A percentile compares a stretch with the other conserved stretches of the same genome.
phyloP scores from a whole-genome alignment of 2,888 invertebrate species.

The Xestia c-nigrum region DNA sequence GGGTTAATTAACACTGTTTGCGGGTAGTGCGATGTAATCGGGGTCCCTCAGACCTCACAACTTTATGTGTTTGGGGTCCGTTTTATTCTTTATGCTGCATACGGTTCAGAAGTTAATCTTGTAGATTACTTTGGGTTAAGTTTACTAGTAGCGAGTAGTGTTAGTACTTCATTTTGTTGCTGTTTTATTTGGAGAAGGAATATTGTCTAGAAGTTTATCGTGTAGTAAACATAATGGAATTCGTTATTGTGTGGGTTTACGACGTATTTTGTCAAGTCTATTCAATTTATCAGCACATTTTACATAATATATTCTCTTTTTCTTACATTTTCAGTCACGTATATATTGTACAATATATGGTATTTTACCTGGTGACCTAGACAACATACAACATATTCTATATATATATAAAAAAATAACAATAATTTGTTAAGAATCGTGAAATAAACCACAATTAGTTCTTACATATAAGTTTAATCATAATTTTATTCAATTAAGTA shows the following conservation, averaged over 20 bases:
- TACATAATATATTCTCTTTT: not conserved
- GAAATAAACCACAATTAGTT: not conserved
- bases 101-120: conserved; percentile 53
- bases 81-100: conserved; percentile 56
- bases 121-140: conserved; percentile 48
- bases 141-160: conserved; percentile 25
- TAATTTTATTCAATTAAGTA: too few relatives aligned
- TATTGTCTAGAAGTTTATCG: conserved; percentile 9
- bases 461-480: conserved; percentile 4
- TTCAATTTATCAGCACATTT: not conserved
- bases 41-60: conserved; percentile 38
- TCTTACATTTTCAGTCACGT: not conserved
- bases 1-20: conserved; percentile 65
- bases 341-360: too few relatives aligned
- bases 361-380: not conserved
- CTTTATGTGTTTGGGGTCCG: conserved; percentile 56
- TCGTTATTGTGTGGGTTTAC: conserved; percentile 3
- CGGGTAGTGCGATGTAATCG: conserved; percentile 51
- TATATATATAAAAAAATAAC: too few relatives aligned
- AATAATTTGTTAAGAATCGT: not conserved
- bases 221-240: conserved; percentile 2
- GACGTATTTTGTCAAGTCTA: not conserved
- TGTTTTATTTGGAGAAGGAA: conserved; percentile 35
- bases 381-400: too few relatives aligned
- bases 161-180: conserved; percentile 8